A percentile compares a stretch with the other conserved stretches of the same genome.
Conservation (phyloP, 1,140 invertebrate genomes). For the Amphibalanus amphitrite region DNA sequence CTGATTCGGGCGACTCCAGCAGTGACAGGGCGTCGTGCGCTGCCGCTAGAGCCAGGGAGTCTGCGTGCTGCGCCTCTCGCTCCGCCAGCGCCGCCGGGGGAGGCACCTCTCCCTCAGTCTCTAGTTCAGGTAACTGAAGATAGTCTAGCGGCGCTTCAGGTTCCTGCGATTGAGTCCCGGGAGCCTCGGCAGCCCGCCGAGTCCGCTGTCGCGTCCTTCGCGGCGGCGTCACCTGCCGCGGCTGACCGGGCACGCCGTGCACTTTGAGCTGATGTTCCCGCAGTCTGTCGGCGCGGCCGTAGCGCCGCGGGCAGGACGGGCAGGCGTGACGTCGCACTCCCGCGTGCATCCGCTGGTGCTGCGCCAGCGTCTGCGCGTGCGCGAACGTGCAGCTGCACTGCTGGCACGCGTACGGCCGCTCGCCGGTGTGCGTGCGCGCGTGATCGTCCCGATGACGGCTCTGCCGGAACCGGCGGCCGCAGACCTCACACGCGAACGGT, state of each 20-base stretch:
- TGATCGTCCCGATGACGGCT: slow-evolving; percentile 21
- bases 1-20: neutral
- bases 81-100: no score
- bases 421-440: slow-evolving; percentile 21
- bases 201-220: neutral
- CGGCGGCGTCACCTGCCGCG: no score
- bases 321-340: slow-evolving; percentile 20
- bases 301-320: slow-evolving; percentile 13
- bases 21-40: neutral
- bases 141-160: neutral
- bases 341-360: slow-evolving; percentile 19
- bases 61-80: no score
- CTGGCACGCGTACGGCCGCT: slow-evolving; percentile 19
- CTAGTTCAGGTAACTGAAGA: no score
- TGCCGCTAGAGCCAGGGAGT: neutral
- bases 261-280: neutral
- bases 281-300: neutral
- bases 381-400: slow-evolving; percentile 18
- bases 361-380: slow-evolving; percentile 17
- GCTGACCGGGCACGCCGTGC: neutral
- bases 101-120: no score
- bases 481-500: slow-evolving; percentile 18
- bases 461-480: slow-evolving; percentile 19
- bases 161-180: neutral
- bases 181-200: no score